Conservation (phyloP, 64 coral and sea anemone genomes). For the Trachythela sp. region DNA sequence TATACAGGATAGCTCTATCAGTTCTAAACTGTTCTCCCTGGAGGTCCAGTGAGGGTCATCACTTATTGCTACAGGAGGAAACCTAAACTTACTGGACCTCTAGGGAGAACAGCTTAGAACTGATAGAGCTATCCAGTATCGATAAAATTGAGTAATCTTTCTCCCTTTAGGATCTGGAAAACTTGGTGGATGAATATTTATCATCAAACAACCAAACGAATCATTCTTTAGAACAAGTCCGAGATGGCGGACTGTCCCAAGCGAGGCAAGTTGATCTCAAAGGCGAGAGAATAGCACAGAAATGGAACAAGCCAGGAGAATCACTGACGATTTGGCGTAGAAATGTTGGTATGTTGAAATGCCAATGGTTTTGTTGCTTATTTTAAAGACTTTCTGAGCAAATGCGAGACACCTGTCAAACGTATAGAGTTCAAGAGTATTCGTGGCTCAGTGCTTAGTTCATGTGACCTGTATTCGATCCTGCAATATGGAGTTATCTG, state of each 20-base stretch:
- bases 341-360: not conserved
- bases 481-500: no score
- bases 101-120: no score
- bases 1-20: no score
- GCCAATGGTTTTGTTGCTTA: no score
- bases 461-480: no score
- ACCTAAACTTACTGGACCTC: no score
- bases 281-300: not conserved
- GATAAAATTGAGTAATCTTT: not conserved
- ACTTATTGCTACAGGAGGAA: no score
- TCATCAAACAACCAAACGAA: not conserved
- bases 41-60: no score
- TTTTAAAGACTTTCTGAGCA: not conserved
- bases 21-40: no score
- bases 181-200: not conserved
- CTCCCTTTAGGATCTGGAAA: not conserved
- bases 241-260: not conserved
- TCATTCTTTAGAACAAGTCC: not conserved
- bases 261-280: not conserved
- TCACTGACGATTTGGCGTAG: not conserved
- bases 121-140: not conserved
- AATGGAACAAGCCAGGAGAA: not conserved
- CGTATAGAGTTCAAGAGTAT: not conserved
- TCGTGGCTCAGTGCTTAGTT: no score
- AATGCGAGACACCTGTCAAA: not conserved